Evolutionary conservation across 2,888 invertebrate genomes (phyloP).

Genomic region (Drosophila helvetica): DNA sequence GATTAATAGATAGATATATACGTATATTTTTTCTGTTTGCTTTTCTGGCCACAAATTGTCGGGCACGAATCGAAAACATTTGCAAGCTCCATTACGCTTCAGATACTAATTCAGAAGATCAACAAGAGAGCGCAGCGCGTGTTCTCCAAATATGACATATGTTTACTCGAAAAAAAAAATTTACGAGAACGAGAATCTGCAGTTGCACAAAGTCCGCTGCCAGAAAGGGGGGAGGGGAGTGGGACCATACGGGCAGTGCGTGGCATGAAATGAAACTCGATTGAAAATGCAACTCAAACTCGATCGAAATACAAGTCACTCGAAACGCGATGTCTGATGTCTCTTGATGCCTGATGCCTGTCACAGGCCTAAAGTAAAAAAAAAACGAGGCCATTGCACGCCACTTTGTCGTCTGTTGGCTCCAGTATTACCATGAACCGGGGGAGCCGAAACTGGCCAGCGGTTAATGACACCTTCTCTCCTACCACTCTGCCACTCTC

Average conservation of each 20-base stretch:
- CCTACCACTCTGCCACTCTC: conserved; percentile 10
- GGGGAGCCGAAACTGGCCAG: conserved; percentile 29
- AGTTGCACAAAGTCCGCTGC: conserved; percentile 6
- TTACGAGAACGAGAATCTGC: conserved; percentile 28
- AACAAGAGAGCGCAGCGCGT: conserved; percentile 24
- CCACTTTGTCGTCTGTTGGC: conserved; percentile 40
- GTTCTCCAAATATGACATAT: conserved; percentile 16
- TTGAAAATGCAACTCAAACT: conserved; percentile 26
- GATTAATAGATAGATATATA: neutral
- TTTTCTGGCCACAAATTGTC: conserved; percentile 12
- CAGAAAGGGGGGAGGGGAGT: neutral
- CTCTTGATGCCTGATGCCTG: conserved; percentile 54
- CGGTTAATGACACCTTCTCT: conserved; percentile 38
- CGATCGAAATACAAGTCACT: conserved; percentile 36
- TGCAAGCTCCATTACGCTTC: conserved; percentile 24
- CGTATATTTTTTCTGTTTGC: neutral
- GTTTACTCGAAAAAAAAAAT: neutral
- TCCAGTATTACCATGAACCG: conserved; percentile 42
- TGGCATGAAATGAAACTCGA: conserved; percentile 33
- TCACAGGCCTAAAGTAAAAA: conserved; percentile 61
- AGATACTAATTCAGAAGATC: conserved; percentile 37
- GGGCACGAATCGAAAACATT: conserved; percentile 34
- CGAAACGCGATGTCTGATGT: conserved; percentile 1
- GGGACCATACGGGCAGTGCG: conserved; percentile 1
- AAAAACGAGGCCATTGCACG: conserved; percentile 53